Evolutionary conservation across 2,113 vertebrate species (phyloP), one percentile per base, ranked within the genome.

Genomic region (Argyrosomus japonicus): DNA sequence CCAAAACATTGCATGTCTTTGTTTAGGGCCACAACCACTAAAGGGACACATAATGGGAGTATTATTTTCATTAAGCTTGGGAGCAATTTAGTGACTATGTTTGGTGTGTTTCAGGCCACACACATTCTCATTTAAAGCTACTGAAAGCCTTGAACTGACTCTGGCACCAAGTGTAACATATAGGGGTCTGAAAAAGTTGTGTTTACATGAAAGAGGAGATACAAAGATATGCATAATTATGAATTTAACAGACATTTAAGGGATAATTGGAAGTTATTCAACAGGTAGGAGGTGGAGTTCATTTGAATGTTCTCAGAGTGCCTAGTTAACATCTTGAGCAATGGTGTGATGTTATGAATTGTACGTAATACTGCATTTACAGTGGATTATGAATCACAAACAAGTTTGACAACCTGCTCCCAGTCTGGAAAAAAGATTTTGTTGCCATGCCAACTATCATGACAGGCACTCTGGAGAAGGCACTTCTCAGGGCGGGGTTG

Each of bases 381-480:
- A 15, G 19, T 3, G 8, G 14, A 40, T 18, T 7, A 75, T 87
- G 72, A 85, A 81, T 90, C 86, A 86, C 51, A 86, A 88, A 87
- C 89, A 48, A 62, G 91, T 84, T 84, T 56, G 54, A 57, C 74
- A 43, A 48, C 70, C 23, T 29, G 2, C 23, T 58, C 4, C 48
- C 4, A 13, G 10, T 15, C 57, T 76, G 68, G 36, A 79, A 73
- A 79, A 73, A 76, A 18, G 0, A 0, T 47, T 54, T 70, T 74
- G 50, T 73, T 82, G 12, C 51, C 23, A 47, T 67, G 53, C 14
- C 50, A 51, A 77, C 51, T 56, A 40, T 45, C 54, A 64, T 15
- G 83, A 84, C 62, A 43, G 18, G 14, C 36, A 43, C 1, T 3
- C 11, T n/a, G n/a, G 57, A 36, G 57, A 27, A 6, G 25, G 6